Base-by-base conservation (phyloP, 1,140 invertebrate genomes). In the Trissolcus basalis region DNA sequence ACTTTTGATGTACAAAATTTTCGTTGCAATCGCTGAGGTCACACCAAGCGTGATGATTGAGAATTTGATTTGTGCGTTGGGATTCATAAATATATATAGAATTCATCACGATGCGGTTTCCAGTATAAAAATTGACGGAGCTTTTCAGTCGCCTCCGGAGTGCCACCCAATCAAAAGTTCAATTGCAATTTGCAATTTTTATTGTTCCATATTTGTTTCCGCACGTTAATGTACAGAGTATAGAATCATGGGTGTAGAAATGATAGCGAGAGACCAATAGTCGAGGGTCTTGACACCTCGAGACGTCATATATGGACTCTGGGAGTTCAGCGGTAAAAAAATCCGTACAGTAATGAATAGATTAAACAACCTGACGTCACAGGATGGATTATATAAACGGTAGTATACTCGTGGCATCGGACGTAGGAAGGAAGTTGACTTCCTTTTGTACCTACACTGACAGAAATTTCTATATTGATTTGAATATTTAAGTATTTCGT, bases 381-480 rank as follows among this genome's bases (percentile, higher is more conserved):
- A 80, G 81, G 81, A 80, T 80, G 79, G 81, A 80, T 82, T 82
- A 82, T 79, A 80, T 80, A 82, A 82, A 82, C 70, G 77, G 59
- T 74, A 61, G 72, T 65, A 27, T 27, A 72, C 55, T 67, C 68
- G 65, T 73, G 73, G 71, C 71, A 78, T 77, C 78, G 65, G 69
- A 72, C 71, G 76, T 77, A 82, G 79, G 79, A 81, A 82, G 81
- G 81, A 82, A 82, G 81, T 81, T 77, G 51, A 77, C 76, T 82
- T 82, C 81, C 81, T 82, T 77, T 80, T 70, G 59, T 54, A 51
- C 67, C 73, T 44, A 60, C 55, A 53, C 41, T 51, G 27, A 47
- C 55, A 69, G 43, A 69, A 36, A 48, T 54, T 69, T 59, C 16
- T 60, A 45, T 54, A 54, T 69, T 60, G 59, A 69, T 59, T 59